A percentile compares a stretch with the other conserved stretches of the same genome.
These are phyloP conservation scores for Lepus europaeus DNA, from an alignment of 2,113 vertebrate species.

Conservation along the genomic window DNA sequence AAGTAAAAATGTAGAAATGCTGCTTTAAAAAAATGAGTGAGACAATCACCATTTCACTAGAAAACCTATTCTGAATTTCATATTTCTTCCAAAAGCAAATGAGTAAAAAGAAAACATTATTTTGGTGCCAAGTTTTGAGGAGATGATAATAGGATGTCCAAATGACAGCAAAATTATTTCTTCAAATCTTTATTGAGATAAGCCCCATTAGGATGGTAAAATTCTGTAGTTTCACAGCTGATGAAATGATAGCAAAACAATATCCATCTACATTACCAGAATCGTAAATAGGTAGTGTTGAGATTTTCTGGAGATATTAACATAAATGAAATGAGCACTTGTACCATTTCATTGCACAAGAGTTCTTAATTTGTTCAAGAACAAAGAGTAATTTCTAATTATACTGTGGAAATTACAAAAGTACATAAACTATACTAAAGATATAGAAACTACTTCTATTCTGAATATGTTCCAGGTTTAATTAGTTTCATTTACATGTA, in stretches of 20 bases:
- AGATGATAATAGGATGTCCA: constrained; percentile 64
- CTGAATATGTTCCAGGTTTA: constrained; percentile 16
- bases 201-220: constrained; percentile 59
- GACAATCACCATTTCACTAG: constrained; percentile 46
- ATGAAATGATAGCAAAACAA: constrained; percentile 61
- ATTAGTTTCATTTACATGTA: not conserved
- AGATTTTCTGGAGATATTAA: constrained; percentile 59
- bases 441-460: not conserved
- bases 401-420: constrained; percentile 41
- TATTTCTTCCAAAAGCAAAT: constrained; percentile 60
- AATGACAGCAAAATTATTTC: constrained; percentile 69
- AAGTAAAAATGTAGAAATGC: constrained; percentile 51
- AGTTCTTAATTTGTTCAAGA: constrained; percentile 56
- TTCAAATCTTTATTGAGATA: constrained; percentile 68
- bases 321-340: constrained; percentile 52
- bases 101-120: constrained; percentile 61
- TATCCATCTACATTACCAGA: constrained; percentile 49
- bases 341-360: constrained; percentile 42
- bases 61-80: constrained; percentile 49
- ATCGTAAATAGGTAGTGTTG: constrained; percentile 52
- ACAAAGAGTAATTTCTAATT: constrained; percentile 63
- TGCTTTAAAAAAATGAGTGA: not conserved
- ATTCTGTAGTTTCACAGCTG: constrained; percentile 57
- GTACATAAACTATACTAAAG: constrained; percentile 24
- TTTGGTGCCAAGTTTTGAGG: constrained; percentile 56